Evolutionary conservation across 2,113 vertebrate genomes (phyloP), one percentile per base, ranked within the genome.

Genomic region (Herpetotheres cachinnans): DNA sequence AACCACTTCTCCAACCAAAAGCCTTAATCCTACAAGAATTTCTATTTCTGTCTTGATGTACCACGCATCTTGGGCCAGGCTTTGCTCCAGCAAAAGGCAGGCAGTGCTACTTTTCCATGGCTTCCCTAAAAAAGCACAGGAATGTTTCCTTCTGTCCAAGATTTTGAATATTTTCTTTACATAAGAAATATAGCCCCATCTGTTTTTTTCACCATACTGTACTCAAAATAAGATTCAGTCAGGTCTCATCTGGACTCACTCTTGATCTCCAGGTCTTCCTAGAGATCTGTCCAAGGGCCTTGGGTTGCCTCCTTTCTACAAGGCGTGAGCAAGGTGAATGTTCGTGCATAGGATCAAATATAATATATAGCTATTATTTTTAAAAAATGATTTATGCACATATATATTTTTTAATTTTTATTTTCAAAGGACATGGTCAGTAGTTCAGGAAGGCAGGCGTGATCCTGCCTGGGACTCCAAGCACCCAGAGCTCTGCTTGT

Each of bases 61-160:
- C 27, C 1, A 2, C 5, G 1, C 19, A 29, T 66, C 32, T 47
- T 4, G 0, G 0, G 38, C 46, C 1, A 0, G 72, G 54, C 56
- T 36, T 9, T 40, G 61, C 70, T 82, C 79, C 82, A 81, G 76
- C 46, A 24, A 22, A 40, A 65, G 34, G 36, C 73, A 25, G 34
- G 16, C 36, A 91, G 52, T 0, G 0, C 16, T 25, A 2, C 26
- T 38, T 77, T 27, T 58, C 79, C 2, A 2, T 6, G 25, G 21
- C 2, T 72, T 77, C 16, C 3, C 79, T 89, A 59, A 59, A 82
- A 88, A 88, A 82, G 11, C 55, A 20, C 10, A 6, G 77, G 47
- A 66, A 74, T 44, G 14, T 22, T 40, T 66, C 40, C 49, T 71
- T 46, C 55, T n/a, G 36, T 6, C 46, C 61, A 65, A 27, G 47